Conservation (phyloP, 2,113 vertebrate genomes). For the Urocynchramus pylzowi region DNA sequence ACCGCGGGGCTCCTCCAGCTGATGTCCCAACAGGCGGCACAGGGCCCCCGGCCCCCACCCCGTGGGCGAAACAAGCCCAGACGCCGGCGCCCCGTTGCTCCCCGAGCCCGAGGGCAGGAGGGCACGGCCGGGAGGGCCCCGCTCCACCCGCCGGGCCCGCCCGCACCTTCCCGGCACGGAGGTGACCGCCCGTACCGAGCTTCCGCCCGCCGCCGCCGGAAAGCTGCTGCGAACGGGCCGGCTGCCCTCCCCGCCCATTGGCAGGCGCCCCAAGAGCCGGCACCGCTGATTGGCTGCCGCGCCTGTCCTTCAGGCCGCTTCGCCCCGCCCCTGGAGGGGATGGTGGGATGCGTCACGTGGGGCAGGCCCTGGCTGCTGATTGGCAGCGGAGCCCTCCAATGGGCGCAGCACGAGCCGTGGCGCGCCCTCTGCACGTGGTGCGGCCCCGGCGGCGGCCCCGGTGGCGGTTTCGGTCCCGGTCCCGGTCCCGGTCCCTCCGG, state of each 20-base stretch:
- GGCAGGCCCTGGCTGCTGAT: not conserved
- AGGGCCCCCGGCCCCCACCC: fast-evolving
- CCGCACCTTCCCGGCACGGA: not conserved
- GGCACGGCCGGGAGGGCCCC: fast-evolving
- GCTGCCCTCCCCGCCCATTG: not conserved
- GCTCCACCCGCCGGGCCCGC: fast-evolving
- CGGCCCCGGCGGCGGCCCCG: fast-evolving
- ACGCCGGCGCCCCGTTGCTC: no score
- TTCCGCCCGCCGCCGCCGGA: not conserved
- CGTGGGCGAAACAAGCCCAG: fast-evolving
- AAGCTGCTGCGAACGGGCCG: fast-evolving
- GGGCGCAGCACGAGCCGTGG: fast-evolving
- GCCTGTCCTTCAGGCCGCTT: fast-evolving
- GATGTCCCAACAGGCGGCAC: no score
- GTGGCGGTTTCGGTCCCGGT: no score
- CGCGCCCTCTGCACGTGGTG: not conserved
- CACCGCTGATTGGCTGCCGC: not conserved
- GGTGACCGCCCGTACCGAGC: not conserved
- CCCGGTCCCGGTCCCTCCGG: fast-evolving
- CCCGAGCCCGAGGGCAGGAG: not conserved
- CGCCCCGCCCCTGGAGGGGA: fast-evolving
- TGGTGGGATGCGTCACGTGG: fast-evolving
- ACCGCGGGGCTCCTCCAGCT: not conserved
- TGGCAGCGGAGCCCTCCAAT: not conserved
- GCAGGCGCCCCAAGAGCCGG: fast-evolving